Evolutionary conservation across 2,113 vertebrate species (phyloP).

Genomic region (Passer montanus): DNA sequence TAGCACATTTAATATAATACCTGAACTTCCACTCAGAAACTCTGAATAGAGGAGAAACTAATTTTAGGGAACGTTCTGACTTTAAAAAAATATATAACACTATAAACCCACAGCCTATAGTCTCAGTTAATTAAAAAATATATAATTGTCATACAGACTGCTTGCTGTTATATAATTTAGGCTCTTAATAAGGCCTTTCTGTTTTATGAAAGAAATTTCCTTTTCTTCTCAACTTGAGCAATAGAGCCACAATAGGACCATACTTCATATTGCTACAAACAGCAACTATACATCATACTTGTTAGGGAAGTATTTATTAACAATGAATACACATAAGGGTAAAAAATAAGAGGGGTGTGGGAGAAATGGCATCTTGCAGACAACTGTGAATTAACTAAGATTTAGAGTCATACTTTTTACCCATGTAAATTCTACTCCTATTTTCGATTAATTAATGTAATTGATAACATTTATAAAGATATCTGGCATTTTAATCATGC

Average conservation of each 20-base stretch:
- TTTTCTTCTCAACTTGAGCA: slow-evolving; percentile 2
- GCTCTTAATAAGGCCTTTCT: neutral
- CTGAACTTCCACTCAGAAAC: neutral
- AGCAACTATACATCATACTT: neutral
- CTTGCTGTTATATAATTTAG: neutral
- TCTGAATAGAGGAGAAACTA: neutral
- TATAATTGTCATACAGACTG: neutral
- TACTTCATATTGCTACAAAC: neutral
- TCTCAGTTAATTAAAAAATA: neutral
- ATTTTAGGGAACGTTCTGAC: neutral
- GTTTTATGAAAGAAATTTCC: neutral
- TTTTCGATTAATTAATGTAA: slow-evolving; percentile 78
- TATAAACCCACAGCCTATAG: neutral
- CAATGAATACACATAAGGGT: slow-evolving; percentile 28
- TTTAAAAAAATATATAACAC: neutral
- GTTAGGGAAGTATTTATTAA: slow-evolving; percentile 23
- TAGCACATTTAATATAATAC: neutral
- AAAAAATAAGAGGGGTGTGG: neutral
- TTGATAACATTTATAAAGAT: slow-evolving; percentile 74
- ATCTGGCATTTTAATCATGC: slow-evolving; percentile 75
- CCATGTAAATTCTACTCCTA: slow-evolving; percentile 45
- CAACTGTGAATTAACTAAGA: slow-evolving; percentile 47
- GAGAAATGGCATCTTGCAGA: slow-evolving; percentile 24
- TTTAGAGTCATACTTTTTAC: slow-evolving; percentile 21
- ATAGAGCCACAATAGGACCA: neutral